Percentiles rank a stretch among this genome's conserved stretches.
These are phyloP conservation scores for Leptestheria dahalacensis DNA, from an alignment of 1,140 invertebrate genomes.

Conservation along the genomic window DNA sequence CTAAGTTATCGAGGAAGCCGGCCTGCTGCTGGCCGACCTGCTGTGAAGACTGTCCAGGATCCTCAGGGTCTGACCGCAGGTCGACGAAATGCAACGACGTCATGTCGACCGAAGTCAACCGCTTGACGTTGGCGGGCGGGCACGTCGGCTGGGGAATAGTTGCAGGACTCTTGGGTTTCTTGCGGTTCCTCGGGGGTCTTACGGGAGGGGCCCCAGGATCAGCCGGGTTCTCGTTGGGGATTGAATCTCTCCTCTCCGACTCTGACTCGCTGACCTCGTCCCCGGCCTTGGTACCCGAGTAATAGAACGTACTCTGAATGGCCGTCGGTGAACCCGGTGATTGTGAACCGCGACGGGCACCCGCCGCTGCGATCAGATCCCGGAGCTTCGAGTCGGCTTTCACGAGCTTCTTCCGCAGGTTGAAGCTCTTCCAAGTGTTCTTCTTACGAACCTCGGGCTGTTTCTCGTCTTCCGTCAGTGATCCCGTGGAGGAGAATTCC, in stretches of 20 bases:
- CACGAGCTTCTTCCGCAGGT: conserved; percentile 59
- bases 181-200: conserved; percentile 41
- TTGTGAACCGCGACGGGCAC: background rate
- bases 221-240: conserved; percentile 41
- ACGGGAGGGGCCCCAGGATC: conserved; percentile 41
- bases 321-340: background rate
- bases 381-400: conserved; percentile 64
- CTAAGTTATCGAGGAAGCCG: conserved; percentile 13
- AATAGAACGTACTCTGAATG: conserved; percentile 1
- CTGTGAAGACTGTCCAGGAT: background rate
- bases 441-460: conserved; percentile 12
- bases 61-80: background rate
- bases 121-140: background rate
- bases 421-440: conserved; percentile 39
- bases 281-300: background rate
- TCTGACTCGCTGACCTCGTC: conserved; percentile 10
- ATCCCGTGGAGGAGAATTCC: background rate
- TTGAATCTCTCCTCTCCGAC: conserved; percentile 35
- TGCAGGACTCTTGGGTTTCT: conserved; percentile 24
- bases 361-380: conserved; percentile 6
- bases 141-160: background rate
- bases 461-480: conserved; percentile 8
- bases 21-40: background rate
- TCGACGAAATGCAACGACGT: background rate
- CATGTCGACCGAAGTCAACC: background rate